A percentile compares a stretch with the other conserved stretches of the same genome.
Conservation (phyloP, 2,888 invertebrate species). For the Papilio demoleus region DNA sequence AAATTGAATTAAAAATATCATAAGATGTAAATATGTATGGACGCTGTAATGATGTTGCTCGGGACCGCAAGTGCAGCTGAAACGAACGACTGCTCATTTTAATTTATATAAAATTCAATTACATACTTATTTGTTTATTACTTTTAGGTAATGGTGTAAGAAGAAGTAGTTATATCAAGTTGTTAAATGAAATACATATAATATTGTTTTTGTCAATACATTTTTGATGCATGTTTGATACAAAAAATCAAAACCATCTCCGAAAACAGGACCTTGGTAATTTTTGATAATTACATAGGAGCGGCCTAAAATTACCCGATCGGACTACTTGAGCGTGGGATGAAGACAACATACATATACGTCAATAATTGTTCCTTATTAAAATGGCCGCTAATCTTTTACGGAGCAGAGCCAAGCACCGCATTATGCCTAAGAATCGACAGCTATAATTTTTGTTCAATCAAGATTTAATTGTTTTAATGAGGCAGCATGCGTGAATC, state of each 20-base stretch:
- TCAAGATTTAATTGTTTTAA: constrained; percentile 85
- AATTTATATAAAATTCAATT: constrained; percentile 19
- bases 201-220: constrained; percentile 32
- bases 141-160: neutral
- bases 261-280: constrained; percentile 76
- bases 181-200: too few species aligned
- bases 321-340: constrained; percentile 79
- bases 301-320: constrained; percentile 72
- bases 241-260: constrained; percentile 71
- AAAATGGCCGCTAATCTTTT: constrained; percentile 82
- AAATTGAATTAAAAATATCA: constrained; percentile 84
- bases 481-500: constrained; percentile 83
- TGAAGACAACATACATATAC: constrained; percentile 72
- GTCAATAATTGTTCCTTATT: constrained; percentile 83
- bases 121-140: neutral
- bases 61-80: constrained; percentile 49
- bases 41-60: constrained; percentile 75
- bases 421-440: constrained; percentile 83
- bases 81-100: neutral
- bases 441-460: constrained; percentile 84
- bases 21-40: constrained; percentile 81
- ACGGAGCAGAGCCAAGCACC: constrained; percentile 80
- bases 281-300: constrained; percentile 81
- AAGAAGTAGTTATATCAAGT: too few species aligned
- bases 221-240: constrained; percentile 40